Percentiles rank a stretch among this genome's conserved stretches.
These are phyloP conservation scores for human (Homo sapiens) DNA, from an alignment of 2,113 vertebrate genomes.

Conservation along the genomic window DNA sequence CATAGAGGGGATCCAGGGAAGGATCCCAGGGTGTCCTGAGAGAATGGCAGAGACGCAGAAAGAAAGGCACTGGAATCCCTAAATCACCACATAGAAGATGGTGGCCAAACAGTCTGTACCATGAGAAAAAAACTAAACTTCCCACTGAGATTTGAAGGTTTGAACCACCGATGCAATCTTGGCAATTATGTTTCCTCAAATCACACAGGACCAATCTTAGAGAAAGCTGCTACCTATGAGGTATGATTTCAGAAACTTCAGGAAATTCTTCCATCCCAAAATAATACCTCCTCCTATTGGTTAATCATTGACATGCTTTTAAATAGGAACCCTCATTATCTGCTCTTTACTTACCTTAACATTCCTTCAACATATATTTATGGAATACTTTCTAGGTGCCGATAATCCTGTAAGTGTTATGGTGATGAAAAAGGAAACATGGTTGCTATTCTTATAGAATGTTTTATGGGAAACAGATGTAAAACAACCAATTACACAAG, in stretches of 20 bases:
- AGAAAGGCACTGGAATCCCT: neutral
- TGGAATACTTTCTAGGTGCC: neutral
- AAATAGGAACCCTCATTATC: neutral
- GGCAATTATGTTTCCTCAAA: slow-evolving; percentile 4
- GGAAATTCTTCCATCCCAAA: neutral
- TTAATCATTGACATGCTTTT: slow-evolving; percentile 19
- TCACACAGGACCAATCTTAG: neutral
- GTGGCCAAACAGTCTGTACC: neutral
- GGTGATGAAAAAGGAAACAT: neutral
- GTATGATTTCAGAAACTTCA: slow-evolving; percentile 7
- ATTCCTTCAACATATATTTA: neutral
- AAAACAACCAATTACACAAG: neutral
- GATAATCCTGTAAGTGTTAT: neutral
- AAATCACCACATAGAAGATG: neutral
- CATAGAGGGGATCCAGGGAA: neutral
- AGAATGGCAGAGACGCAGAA: neutral
- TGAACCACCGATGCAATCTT: neutral
- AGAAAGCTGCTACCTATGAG: neutral
- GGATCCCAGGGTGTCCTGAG: neutral
- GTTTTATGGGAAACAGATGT: neutral
- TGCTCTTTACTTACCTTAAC: neutral
- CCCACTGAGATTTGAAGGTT: neutral
- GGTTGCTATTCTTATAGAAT: neutral
- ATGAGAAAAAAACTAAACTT: neutral
- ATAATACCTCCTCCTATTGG: neutral